Percentiles rank a stretch among this genome's conserved stretches.
Evolutionary conservation across 2,888 invertebrate species (phyloP).

Genomic region (Epinotia bilunana): DNA sequence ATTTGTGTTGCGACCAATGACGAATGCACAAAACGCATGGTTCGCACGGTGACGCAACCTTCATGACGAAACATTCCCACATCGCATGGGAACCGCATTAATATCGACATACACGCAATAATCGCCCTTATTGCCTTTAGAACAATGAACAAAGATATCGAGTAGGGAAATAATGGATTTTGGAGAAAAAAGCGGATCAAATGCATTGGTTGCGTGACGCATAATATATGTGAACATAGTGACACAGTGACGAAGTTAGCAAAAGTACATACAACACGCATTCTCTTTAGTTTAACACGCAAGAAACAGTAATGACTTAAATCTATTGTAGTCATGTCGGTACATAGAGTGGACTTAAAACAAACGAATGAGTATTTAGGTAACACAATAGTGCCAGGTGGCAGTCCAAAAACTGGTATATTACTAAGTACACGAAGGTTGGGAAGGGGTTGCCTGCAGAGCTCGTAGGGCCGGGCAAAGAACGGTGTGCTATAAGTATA

Average conservation of each 20-base stretch:
- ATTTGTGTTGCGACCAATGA: background rate
- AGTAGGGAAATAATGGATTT: conserved; percentile 19
- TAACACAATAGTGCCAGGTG: too few species aligned
- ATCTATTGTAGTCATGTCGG: too few species aligned
- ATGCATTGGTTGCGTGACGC: conserved; percentile 2
- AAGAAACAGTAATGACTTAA: background rate
- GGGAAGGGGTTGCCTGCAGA: too few species aligned
- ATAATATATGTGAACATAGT: background rate
- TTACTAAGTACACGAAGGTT: too few species aligned
- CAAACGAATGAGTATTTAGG: too few species aligned
- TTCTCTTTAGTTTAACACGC: background rate
- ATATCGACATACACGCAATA: background rate
- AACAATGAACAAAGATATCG: background rate
- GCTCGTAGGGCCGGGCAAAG: too few species aligned
- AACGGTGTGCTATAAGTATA: too few species aligned
- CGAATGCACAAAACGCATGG: conserved; percentile 14
- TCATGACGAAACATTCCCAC: conserved; percentile 21
- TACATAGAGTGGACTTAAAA: too few species aligned
- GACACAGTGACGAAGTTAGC: background rate
- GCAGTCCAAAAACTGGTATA: too few species aligned
- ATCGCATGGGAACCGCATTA: conserved; percentile 15
- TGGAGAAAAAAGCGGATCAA: conserved; percentile 9
- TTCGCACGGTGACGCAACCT: conserved; percentile 7
- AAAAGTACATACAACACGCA: background rate
- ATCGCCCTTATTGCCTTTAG: background rate